phyloP scores from a whole-genome alignment of 2,888 invertebrate genomes.

The Scaptomyza tumidula region DNA sequence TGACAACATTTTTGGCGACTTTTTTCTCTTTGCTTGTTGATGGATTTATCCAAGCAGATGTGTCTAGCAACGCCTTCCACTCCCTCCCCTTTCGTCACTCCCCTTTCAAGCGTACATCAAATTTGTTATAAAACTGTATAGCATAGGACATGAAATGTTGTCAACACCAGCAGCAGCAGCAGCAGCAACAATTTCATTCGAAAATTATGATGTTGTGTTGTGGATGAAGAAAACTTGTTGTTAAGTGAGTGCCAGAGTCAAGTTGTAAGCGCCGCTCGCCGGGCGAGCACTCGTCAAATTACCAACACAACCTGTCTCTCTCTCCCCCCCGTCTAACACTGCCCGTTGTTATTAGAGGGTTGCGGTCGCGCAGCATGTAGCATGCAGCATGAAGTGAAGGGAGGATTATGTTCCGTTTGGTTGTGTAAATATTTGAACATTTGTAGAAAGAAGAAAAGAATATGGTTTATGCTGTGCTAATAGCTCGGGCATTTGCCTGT shows the following conservation, averaged over 20 bases:
- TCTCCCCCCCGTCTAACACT: too few relatives aligned
- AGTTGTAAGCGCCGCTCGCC: slow-evolving; percentile 60
- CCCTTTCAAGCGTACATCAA: slow-evolving; percentile 35
- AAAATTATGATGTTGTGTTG: slow-evolving; percentile 50
- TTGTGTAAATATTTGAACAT: slow-evolving; percentile 82
- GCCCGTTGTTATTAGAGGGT: slow-evolving; percentile 41
- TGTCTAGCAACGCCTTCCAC: slow-evolving; percentile 42
- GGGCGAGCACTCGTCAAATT: slow-evolving; percentile 67
- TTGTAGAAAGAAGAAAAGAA: slow-evolving; percentile 76
- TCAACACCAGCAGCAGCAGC: slow-evolving; percentile 51
- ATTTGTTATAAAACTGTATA: slow-evolving; percentile 68
- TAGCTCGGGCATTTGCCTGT: slow-evolving; percentile 60
- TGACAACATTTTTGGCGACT: background rate
- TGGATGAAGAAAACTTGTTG: slow-evolving; percentile 33
- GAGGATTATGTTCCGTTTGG: background rate
- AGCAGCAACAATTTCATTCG: slow-evolving; percentile 26
- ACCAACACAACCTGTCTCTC: slow-evolving; percentile 40
- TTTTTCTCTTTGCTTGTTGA: slow-evolving; percentile 2
- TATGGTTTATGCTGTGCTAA: slow-evolving; percentile 82
- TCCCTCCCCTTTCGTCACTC: background rate
- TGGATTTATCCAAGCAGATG: slow-evolving; percentile 68
- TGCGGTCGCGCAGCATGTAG: slow-evolving; percentile 41
- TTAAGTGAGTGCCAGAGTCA: slow-evolving; percentile 74
- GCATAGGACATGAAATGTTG: slow-evolving; percentile 51
- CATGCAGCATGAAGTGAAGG: background rate